Base-by-base conservation (phyloP, 2,888 invertebrate genomes). In the Perithous albicinctus region DNA sequence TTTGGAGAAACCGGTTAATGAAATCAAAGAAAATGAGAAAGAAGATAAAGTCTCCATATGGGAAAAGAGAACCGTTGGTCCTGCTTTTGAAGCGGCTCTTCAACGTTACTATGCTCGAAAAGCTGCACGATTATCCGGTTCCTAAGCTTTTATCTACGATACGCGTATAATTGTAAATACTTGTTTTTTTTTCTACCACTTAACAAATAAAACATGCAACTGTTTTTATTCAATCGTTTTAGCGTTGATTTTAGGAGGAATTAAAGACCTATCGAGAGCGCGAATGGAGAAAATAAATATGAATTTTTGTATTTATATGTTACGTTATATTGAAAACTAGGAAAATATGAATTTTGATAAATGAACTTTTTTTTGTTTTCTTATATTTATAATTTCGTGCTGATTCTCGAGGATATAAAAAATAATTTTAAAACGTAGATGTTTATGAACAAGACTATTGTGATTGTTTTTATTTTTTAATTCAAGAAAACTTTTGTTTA, bases 51-150 rank as follows among this genome's bases (percentile, higher is more conserved):
- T 95, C 80, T 95, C 96, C 89, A 96, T 97, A 88, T 97, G 97
- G 97, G 95, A 96, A 88, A 98, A 98, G 89, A 94, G 97, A 86
- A 98, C 97, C 32, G 95, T 97, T 15, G 98, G 97, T 6, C 94
- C 94, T 66, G 94, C 95, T 1, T 97, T 96, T 92, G 96, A 96
- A 78, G 96, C 95, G 77, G 97, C 98, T 15, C 91, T 97, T 35
- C 94, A 95, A 88, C 94, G 96, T 88, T 97, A 97, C 93, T 96
- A 95, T 90, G 95, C 95, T 89, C 94, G 97, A 86, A 97, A 96
- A 93, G 94, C 96, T 29, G 91, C 93, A 5, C 94, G 95, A 88
- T 67, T 88, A 41, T 82, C 88, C 29, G 86, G 85, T 20, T 78
- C 81, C 5, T 85, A 77, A 46, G 4, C 26, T 18, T 38, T 10